phyloP scores from a whole-genome alignment of 1,140 invertebrate genomes.

The Hypothenemus hampei region DNA sequence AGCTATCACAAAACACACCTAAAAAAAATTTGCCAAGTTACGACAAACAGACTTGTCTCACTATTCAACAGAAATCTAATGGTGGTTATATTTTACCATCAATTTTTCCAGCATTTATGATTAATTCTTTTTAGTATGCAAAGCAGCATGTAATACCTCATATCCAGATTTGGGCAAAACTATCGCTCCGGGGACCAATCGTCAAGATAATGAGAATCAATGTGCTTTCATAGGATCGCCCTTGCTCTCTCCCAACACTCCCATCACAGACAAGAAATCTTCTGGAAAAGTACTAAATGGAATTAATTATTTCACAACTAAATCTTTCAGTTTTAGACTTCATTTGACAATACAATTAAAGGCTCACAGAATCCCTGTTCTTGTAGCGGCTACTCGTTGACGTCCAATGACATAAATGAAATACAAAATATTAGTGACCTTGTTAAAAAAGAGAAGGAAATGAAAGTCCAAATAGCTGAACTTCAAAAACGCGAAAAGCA shows the following conservation, averaged over 20 bases:
- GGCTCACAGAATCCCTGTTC: neutral
- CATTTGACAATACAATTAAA: conserved; percentile 2
- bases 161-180: neutral
- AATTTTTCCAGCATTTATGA: neutral
- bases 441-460: conserved; percentile 14
- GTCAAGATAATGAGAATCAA: conserved; percentile 26
- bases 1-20: neutral
- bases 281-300: neutral
- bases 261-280: neutral
- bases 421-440: conserved; percentile 27
- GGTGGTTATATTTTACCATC: neutral
- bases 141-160: neutral
- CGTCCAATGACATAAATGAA: conserved; percentile 18
- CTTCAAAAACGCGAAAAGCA: conserved; percentile 3
- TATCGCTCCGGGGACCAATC: neutral
- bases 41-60: neutral
- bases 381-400: conserved; percentile 10
- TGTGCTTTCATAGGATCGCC: conserved; percentile 30
- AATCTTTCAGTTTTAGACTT: neutral
- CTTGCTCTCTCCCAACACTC: neutral
- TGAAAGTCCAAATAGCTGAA: conserved; percentile 17
- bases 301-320: too few relatives aligned
- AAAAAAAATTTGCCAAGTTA: neutral
- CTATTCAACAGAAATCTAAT: conserved; percentile 1
- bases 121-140: neutral